Evolutionary conservation across 1,140 invertebrate species (phyloP).

Genomic region (Psix sp.): DNA sequence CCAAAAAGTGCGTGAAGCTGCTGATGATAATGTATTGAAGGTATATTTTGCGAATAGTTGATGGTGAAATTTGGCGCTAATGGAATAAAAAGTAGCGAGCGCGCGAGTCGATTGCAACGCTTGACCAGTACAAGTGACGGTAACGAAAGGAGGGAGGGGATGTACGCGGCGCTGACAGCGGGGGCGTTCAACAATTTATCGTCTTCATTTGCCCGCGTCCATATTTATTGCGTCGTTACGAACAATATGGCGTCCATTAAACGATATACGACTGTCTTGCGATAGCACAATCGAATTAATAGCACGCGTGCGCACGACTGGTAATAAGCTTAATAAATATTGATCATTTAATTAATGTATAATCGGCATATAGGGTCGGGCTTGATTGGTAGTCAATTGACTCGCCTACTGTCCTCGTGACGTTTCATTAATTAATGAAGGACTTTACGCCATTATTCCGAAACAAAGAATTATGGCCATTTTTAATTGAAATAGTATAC

Average conservation of each 20-base stretch:
- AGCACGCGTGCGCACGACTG: conserved; percentile 54
- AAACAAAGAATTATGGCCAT: conserved; percentile 45
- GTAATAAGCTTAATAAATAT: conserved; percentile 75
- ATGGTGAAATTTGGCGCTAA: too few species aligned
- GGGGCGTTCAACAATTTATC: conserved; percentile 74
- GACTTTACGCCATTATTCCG: conserved; percentile 50
- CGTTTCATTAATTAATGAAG: conserved; percentile 60
- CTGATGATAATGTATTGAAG: too few species aligned
- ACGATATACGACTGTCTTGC: conserved; percentile 65
- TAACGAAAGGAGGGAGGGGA: conserved; percentile 13
- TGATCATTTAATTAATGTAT: conserved; percentile 76
- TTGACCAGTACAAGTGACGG: too few species aligned
- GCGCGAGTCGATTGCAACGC: too few species aligned
- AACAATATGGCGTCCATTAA: conserved; percentile 75
- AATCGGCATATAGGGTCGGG: conserved; percentile 63
- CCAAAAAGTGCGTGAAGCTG: not conserved
- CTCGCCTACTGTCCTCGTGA: conserved; percentile 63
- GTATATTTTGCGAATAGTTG: too few species aligned
- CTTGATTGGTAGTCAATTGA: conserved; percentile 62
- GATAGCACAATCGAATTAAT: conserved; percentile 70
- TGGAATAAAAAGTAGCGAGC: too few species aligned
- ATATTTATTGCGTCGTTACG: conserved; percentile 75
- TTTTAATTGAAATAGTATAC: conserved; percentile 48
- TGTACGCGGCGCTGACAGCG: conserved; percentile 62
- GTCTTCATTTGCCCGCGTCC: conserved; percentile 72